Base-by-base conservation (phyloP, 2,888 invertebrate species). In the Calameuta filiformis region DNA sequence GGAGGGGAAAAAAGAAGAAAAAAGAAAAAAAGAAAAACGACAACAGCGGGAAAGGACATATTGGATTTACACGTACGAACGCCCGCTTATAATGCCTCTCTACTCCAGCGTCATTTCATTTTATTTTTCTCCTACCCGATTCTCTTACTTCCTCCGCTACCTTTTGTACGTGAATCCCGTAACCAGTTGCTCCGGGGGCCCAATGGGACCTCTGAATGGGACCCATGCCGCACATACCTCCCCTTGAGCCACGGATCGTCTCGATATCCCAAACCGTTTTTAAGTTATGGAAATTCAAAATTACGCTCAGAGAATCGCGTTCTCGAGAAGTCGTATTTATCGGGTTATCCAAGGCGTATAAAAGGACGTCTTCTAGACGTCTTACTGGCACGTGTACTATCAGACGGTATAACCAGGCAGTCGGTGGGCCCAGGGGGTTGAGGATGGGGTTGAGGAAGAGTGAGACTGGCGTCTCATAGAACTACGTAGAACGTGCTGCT, bases 41-140 rank as follows among this genome's bases (percentile, higher is more conserved):
- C 34, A n/a, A 71, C 35, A 37, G 73, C 37, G 68, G 37, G 75
- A 68, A 37, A 35, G 69, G 33, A 85, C 85, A 88, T 87, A 90
- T 89, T 88, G 88, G 89, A 90, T 90, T 90, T 88, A 86, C 87
- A 85, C 87, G 86, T 86, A 84, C 87, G 85, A 87, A 90, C 88
- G 88, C 88, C 84, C 86, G 84, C 81, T 84, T 79, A 89, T 85
- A 91, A 90, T 88, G 82, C 81, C 23, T 56, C 56, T 56, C 56
- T 56, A 23, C 56, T 73, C n/a, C 35, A 37, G 34, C 75, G 78
- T 78, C 73, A 78, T 78, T 78, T 78, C 78, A 75, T 76, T 78
- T 77, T 23, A 56, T 56, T 56, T 56, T 56, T 56, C 56, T 56
- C 56, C 56, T 23, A 23, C 56, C 56, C 56, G 56, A 56, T 56